These are phyloP conservation scores for Lophura nycthemera DNA, from an alignment of 2,113 vertebrate species.

Conservation along the genomic window DNA sequence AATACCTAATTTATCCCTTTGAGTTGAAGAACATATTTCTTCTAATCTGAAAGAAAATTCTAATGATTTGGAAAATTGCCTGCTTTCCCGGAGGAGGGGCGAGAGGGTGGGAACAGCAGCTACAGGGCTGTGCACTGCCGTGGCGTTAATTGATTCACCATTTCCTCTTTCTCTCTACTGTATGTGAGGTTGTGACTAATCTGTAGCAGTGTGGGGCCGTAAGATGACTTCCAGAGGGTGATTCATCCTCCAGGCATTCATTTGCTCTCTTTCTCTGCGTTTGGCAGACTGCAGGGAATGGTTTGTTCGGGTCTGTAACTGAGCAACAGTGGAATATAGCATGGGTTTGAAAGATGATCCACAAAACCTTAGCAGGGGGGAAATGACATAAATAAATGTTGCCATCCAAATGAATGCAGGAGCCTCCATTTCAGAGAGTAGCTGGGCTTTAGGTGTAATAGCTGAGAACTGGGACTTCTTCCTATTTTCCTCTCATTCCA, in stretches of 20 bases:
- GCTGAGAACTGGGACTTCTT: neutral
- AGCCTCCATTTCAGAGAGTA: neutral
- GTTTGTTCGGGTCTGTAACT: constrained; percentile 69
- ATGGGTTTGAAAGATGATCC: constrained; percentile 62
- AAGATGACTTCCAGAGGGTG: constrained; percentile 71
- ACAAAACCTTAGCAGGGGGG: constrained; percentile 13
- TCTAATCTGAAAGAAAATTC: neutral
- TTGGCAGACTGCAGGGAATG: constrained; percentile 57
- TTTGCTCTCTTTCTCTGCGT: constrained; percentile 61
- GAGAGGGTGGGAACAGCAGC: neutral
- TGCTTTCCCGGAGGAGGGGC: neutral
- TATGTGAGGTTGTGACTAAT: constrained; percentile 51
- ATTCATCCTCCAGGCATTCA: constrained; percentile 76
- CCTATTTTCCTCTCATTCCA: neutral
- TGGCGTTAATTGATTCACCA: neutral
- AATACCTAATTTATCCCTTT: neutral
- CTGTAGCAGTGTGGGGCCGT: constrained; percentile 33
- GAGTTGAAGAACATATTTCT: neutral
- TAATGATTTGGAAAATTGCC: neutral
- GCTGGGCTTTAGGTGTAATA: neutral
- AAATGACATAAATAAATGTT: constrained; percentile 34
- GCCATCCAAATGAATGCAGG: neutral
- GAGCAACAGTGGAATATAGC: constrained; percentile 58
- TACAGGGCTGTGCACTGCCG: neutral
- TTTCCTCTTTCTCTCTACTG: constrained; percentile 39